A percentile compares a stretch with the other conserved stretches of the same genome.
These are phyloP conservation scores for Apostichopus parvimensis DNA, from an alignment of 35 echinoderm and acorn worm genomes.

Conservation along the genomic window DNA sequence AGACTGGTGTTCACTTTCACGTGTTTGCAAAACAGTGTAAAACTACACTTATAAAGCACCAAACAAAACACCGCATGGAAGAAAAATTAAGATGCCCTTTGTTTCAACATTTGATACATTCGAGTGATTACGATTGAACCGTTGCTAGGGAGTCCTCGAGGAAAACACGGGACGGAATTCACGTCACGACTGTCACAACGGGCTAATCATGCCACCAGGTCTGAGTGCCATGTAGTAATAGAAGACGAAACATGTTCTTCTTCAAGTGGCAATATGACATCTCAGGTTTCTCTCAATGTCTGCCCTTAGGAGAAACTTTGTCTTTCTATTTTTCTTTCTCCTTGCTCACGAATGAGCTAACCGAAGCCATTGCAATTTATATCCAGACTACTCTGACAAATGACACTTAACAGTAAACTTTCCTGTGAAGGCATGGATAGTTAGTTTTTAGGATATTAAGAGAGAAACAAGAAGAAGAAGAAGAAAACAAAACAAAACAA, in stretches of 20 bases:
- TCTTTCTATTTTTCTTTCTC: too few species aligned
- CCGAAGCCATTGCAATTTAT: too few species aligned
- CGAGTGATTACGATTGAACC: not conserved
- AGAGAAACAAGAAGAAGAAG: too few species aligned
- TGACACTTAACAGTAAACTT: too few species aligned
- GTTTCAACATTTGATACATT: not conserved
- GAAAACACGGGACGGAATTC: not conserved
- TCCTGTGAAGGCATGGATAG: too few species aligned
- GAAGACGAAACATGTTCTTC: not conserved
- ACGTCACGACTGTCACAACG: not conserved
- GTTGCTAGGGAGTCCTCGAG: not conserved
- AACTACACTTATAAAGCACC: not conserved
- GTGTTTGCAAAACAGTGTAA: not conserved
- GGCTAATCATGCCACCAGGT: not conserved
- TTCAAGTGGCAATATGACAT: not conserved
- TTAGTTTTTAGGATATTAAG: too few species aligned
- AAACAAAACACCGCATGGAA: not conserved
- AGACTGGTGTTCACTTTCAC: not conserved
- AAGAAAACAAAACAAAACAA: too few species aligned
- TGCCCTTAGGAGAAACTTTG: too few species aligned
- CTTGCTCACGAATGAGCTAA: too few species aligned
- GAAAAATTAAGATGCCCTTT: not conserved
- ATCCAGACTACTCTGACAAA: too few species aligned
- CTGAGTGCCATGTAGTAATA: not conserved
- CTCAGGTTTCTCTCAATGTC: not conserved